Conservation (phyloP, 2,888 invertebrate species). For the Tipula helvola region DNA sequence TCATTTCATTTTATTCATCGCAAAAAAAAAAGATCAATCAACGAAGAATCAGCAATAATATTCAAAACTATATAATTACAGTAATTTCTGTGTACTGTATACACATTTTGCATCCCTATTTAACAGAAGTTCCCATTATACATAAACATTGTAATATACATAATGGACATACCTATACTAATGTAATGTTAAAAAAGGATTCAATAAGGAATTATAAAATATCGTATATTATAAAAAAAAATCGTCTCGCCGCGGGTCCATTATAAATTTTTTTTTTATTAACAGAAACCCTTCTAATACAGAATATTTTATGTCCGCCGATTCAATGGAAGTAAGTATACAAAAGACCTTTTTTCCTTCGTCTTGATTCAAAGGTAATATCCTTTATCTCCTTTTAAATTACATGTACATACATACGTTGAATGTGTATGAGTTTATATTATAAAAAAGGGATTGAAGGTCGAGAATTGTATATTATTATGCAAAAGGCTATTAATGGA, state of each 20-base stretch:
- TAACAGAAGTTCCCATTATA: background rate
- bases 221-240: background rate
- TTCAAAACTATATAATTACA: background rate
- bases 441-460: background rate
- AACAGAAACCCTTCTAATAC: background rate
- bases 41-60: background rate
- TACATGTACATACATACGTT: background rate
- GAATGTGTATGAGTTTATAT: background rate
- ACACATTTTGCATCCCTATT: background rate
- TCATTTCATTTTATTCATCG: background rate
- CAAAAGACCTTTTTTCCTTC: background rate
- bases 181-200: background rate
- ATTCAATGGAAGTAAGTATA: background rate
- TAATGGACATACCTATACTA: background rate
- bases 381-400: background rate
- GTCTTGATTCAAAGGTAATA: background rate
- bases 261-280: background rate
- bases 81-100: background rate
- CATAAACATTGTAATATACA: background rate
- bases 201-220: background rate
- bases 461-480: background rate
- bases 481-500: conserved; percentile 6
- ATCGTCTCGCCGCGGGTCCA: conserved; percentile 8
- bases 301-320: background rate
- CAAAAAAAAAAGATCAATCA: background rate